A percentile compares a stretch with the other conserved stretches of the same genome.
Evolutionary conservation across 2,797 vertebrate species (phyloP).

Genomic region (Natrix natrix): DNA sequence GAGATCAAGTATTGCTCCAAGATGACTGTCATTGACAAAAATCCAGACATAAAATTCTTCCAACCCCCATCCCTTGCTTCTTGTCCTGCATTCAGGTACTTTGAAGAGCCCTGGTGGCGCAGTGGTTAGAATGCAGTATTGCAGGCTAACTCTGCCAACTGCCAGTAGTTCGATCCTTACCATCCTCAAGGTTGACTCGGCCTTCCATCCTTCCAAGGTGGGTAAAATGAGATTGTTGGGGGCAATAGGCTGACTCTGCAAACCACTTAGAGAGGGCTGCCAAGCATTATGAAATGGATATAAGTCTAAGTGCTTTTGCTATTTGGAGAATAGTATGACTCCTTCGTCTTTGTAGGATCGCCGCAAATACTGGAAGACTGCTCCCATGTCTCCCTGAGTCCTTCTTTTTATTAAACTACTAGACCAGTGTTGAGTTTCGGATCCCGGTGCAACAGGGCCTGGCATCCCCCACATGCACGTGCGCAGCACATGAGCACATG

Average conservation of each 20-base stretch:
- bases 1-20: background rate
- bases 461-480: too few relatives aligned
- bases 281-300: background rate
- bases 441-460: too few relatives aligned
- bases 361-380: background rate
- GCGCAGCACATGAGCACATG: too few relatives aligned
- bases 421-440: too few relatives aligned
- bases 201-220: background rate
- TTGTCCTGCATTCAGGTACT: background rate
- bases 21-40: background rate
- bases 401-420: background rate
- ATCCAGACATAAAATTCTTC: background rate
- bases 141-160: background rate
- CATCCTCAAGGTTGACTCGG: background rate
- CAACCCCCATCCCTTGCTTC: background rate
- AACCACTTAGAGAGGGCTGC: background rate
- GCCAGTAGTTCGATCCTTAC: background rate
- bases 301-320: background rate
- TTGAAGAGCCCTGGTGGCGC: background rate
- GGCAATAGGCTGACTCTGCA: background rate
- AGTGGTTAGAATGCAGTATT: background rate
- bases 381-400: rapidly evolving
- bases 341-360: background rate
- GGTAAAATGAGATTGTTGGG: background rate
- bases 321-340: background rate